phyloP scores from a whole-genome alignment of 1,140 invertebrate genomes.

The Mylabris phalerata region DNA sequence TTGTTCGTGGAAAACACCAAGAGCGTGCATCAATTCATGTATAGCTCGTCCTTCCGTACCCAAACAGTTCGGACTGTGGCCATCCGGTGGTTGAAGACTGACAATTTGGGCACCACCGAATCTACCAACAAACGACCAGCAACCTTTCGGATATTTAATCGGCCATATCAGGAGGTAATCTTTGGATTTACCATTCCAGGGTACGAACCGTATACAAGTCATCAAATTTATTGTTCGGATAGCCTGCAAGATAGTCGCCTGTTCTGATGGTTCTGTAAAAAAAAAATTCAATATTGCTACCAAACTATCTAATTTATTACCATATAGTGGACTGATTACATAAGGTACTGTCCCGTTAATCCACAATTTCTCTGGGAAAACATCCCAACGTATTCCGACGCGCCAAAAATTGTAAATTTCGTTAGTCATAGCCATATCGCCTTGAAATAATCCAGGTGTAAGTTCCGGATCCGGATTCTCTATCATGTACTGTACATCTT shows the following conservation, averaged over 20 bases:
- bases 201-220: slow-evolving; percentile 56
- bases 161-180: slow-evolving; percentile 61
- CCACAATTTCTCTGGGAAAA: slow-evolving; percentile 60
- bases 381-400: slow-evolving; percentile 56
- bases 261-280: slow-evolving; percentile 48
- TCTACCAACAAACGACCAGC: slow-evolving; percentile 61
- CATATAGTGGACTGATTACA: slow-evolving; percentile 54
- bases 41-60: slow-evolving; percentile 53
- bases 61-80: slow-evolving; percentile 51
- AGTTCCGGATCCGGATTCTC: slow-evolving; percentile 57
- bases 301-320: slow-evolving; percentile 30
- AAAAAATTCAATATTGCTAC: background rate
- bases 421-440: slow-evolving; percentile 57
- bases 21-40: slow-evolving; percentile 61
- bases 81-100: slow-evolving; percentile 56
- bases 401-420: slow-evolving; percentile 48
- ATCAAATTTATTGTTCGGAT: slow-evolving; percentile 53
- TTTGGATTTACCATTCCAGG: slow-evolving; percentile 52
- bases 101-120: slow-evolving; percentile 60
- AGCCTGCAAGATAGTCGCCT: slow-evolving; percentile 52
- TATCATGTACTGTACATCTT: slow-evolving; percentile 16
- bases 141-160: slow-evolving; percentile 57
- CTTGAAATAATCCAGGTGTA: slow-evolving; percentile 58
- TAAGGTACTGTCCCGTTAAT: slow-evolving; percentile 52
- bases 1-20: slow-evolving; percentile 62